Conservation (phyloP, 2,113 vertebrate genomes). For the Poeciliopsis turrubarensis region DNA sequence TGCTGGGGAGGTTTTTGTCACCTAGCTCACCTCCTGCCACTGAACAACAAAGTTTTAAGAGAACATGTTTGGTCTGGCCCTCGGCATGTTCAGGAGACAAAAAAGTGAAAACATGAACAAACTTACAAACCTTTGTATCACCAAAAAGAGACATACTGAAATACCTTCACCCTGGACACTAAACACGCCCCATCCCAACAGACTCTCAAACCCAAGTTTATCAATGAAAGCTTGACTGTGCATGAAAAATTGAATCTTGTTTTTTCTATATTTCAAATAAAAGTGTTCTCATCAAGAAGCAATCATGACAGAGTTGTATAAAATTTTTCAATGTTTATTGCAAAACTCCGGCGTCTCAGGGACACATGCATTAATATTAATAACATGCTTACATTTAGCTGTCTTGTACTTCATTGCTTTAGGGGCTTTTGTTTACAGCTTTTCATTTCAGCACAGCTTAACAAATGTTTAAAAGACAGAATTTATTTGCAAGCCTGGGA, state of each 20-base stretch:
- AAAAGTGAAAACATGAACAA: conserved; percentile 29
- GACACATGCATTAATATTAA: conserved; percentile 14
- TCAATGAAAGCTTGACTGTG: conserved; percentile 37
- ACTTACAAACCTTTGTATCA: conserved; percentile 7
- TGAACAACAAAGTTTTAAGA: conserved; percentile 47
- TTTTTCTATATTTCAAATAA: conserved; percentile 12
- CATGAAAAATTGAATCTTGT: conserved; percentile 21
- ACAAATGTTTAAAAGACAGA: neutral
- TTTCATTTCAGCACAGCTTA: conserved; percentile 9
- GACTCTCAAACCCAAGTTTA: neutral
- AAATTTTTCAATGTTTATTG: neutral
- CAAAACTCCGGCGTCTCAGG: conserved; percentile 12
- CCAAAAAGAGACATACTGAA: conserved; percentile 28
- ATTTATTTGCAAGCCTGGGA: conserved; percentile 10
- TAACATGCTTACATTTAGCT: conserved; percentile 13
- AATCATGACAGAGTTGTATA: conserved; percentile 9
- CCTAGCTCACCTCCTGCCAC: conserved; percentile 63
- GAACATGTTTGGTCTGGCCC: conserved; percentile 66
- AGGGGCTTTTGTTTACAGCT: conserved; percentile 1
- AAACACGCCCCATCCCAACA: neutral
- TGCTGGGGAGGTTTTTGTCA: conserved; percentile 63
- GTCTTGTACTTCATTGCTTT: conserved; percentile 8
- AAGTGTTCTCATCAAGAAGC: conserved; percentile 28
- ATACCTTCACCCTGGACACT: conserved; percentile 7
- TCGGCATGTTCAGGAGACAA: conserved; percentile 36